phyloP scores from a whole-genome alignment of 2,113 vertebrate genomes.

The Garra rufa region DNA sequence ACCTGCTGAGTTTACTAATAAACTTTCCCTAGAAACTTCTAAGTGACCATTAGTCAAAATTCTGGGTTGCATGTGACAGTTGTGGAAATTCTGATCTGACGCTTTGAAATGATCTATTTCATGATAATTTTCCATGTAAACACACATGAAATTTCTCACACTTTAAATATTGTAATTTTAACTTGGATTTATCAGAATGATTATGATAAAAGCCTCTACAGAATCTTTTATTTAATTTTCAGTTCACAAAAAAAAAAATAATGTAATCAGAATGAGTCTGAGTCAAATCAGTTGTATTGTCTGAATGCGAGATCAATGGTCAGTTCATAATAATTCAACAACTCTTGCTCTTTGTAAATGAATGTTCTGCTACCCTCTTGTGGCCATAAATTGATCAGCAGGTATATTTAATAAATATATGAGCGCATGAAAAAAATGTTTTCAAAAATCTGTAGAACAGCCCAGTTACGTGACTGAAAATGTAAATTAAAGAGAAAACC shows the following conservation, averaged over 20 bases:
- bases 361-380: conserved; percentile 29
- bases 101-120: background rate
- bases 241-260: background rate
- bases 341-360: background rate
- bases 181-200: background rate
- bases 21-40: conserved; percentile 1
- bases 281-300: background rate
- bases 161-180: background rate
- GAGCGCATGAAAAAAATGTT: background rate
- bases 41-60: background rate
- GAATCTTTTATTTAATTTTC: background rate
- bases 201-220: background rate
- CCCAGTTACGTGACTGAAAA: background rate
- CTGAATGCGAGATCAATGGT: background rate
- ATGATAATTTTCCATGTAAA: background rate
- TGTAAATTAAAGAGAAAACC: background rate
- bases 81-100: background rate
- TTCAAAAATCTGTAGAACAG: too few species aligned
- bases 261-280: background rate
- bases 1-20: conserved; percentile 21
- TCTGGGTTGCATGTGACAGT: background rate
- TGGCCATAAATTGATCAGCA: conserved; percentile 4
- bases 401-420: background rate
- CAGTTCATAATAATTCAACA: background rate
- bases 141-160: background rate